Base-by-base conservation (phyloP, 1,140 invertebrate species). In the Agrypnia vestita region DNA sequence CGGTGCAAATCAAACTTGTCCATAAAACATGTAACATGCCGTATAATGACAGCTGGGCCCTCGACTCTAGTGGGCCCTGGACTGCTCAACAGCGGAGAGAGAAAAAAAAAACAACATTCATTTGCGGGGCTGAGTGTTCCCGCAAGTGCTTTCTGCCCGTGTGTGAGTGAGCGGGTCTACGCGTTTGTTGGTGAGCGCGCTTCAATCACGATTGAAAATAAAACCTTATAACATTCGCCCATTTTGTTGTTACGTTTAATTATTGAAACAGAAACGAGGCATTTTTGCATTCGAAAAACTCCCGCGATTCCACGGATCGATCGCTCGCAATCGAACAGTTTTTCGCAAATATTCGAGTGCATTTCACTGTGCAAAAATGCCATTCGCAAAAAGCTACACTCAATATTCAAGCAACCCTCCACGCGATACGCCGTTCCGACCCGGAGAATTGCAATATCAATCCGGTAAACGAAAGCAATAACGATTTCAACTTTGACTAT, bases 41-140 rank as follows among this genome's bases (percentile, higher is more conserved):
- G 87, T 87, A 90, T 89, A 90, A 90, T 90, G 89, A 90, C 89
- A 90, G 89, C 89, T 89, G 89, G 89, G 88, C 88, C 89, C 89
- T 90, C 89, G 87, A 89, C 88, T 88, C 88, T 87, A 86, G 87
- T 87, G 86, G 87, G 86, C 64, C 85, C 84, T 86, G 87, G 88
- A 85, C 86, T 87, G 87, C 86, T 86, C 87, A 86, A 90, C 89
- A 88, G 88, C 88, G 88, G 87, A 86, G 88, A 61, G 87, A 86
- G 88, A 61, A 86, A 88, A 80, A n/a, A n/a, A 83, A 89, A 89
- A 89, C 87, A 89, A 89, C 82, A 82, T 88, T 84, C 86, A 85
- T 84, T 85, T 85, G 85, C 84, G 85, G 84, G 51, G 67, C 25
- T 19, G 76, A 81, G 82, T 78, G 76, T 43, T 69, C 75, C 75